phyloP scores from a whole-genome alignment of 2,113 vertebrate species.

The Prionailurus bengalensis region DNA sequence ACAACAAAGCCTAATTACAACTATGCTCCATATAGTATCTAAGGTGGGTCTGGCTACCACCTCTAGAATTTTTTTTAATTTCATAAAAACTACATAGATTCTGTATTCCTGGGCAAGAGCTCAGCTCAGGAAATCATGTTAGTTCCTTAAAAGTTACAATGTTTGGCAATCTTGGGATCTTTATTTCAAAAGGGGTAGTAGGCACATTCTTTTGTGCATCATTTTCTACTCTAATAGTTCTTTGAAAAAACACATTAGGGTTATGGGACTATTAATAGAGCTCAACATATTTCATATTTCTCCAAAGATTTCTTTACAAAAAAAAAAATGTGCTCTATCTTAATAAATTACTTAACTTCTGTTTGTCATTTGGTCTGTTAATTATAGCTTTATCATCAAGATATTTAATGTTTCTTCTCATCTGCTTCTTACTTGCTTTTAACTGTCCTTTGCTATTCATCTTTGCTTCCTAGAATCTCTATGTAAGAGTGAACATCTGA shows the following conservation, averaged over 20 bases:
- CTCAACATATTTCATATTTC: constrained; percentile 14
- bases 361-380: background rate
- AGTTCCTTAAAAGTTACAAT: constrained; percentile 49
- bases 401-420: constrained; percentile 40
- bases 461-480: constrained; percentile 11
- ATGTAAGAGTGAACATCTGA: background rate
- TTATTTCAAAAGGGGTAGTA: background rate
- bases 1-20: constrained; percentile 1
- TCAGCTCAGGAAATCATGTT: constrained; percentile 24
- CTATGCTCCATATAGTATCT: background rate
- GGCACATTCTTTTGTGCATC: background rate
- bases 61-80: background rate
- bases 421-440: constrained; percentile 18
- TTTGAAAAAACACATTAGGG: background rate
- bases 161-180: background rate
- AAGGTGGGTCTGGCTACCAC: background rate
- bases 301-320: constrained; percentile 46
- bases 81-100: constrained; percentile 15
- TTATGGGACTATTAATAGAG: background rate
- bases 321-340: background rate
- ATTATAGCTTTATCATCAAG: constrained; percentile 33
- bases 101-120: background rate
- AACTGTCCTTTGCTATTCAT: background rate
- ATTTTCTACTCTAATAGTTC: background rate
- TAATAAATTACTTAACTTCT: constrained; percentile 35